phyloP scores from a whole-genome alignment of 2,888 invertebrate species.

The Coecobrya sp. region DNA sequence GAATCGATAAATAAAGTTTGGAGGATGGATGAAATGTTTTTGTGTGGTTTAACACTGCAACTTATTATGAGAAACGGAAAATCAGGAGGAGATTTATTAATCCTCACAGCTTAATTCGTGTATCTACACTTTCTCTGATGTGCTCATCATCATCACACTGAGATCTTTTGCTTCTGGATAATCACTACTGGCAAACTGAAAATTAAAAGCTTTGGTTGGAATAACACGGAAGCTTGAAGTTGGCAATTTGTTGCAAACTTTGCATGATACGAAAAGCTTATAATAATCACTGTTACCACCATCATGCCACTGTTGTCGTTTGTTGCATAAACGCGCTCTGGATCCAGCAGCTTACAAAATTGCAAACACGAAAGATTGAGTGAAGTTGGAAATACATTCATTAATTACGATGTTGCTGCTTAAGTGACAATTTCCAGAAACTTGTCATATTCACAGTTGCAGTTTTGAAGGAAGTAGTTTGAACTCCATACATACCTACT shows the following conservation, averaged over 20 bases:
- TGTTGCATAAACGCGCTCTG: slow-evolving; percentile 14
- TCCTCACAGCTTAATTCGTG: neutral
- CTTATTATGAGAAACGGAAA: neutral
- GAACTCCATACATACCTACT: slow-evolving; percentile 9
- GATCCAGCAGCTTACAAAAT: neutral
- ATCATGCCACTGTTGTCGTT: neutral
- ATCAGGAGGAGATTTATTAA: neutral
- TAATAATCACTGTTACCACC: neutral
- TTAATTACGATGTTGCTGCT: slow-evolving; percentile 23
- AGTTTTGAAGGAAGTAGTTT: neutral
- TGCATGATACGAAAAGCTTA: slow-evolving; percentile 5
- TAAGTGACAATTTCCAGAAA: slow-evolving; percentile 36
- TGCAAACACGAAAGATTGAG: neutral
- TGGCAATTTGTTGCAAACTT: slow-evolving; percentile 54
- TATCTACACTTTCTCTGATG: neutral
- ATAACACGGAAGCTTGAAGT: neutral
- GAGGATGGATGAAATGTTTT: neutral
- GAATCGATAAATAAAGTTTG: slow-evolving; percentile 46
- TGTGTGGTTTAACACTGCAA: neutral
- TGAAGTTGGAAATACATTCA: slow-evolving; percentile 20
- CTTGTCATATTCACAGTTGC: neutral
- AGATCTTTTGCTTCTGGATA: slow-evolving; percentile 21
- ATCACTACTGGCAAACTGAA: neutral
- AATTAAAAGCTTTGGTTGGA: slow-evolving; percentile 25
- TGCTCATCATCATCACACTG: slow-evolving; percentile 3